A percentile compares a stretch with the other conserved stretches of the same genome.
These are phyloP conservation scores for Lycaena phlaeas DNA, from an alignment of 2,888 invertebrate species.

Conservation along the genomic window DNA sequence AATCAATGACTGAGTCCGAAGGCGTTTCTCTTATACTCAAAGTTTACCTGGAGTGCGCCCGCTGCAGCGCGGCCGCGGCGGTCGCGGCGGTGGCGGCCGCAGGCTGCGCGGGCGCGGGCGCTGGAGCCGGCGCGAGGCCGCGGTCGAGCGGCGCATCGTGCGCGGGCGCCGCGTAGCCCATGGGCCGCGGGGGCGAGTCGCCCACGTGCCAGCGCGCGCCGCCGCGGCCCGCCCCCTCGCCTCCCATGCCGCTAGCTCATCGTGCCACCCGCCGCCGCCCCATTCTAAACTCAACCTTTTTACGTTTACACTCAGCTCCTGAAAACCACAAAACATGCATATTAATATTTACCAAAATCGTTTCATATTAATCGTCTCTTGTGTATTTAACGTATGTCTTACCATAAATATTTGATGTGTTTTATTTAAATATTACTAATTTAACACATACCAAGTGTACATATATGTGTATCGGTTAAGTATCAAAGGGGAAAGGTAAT, in stretches of 20 bases:
- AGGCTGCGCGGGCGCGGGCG: conserved; percentile 51
- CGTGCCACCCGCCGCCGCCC: conserved; percentile 49
- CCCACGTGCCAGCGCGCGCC: conserved; percentile 76
- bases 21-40: too few relatives aligned
- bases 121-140: conserved; percentile 47
- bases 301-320: not conserved
- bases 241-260: conserved; percentile 72
- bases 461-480: not conserved
- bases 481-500: conserved; percentile 3
- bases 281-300: conserved; percentile 20
- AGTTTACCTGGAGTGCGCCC: conserved; percentile 79
- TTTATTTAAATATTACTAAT: too few relatives aligned
- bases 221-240: conserved; percentile 77
- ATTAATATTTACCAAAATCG: too few relatives aligned
- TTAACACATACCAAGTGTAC: too few relatives aligned
- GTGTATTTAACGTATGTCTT: too few relatives aligned
- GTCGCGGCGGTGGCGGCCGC: conserved; percentile 29
- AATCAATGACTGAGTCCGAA: too few relatives aligned
- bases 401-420: too few relatives aligned
- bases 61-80: conserved; percentile 70
- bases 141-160: conserved; percentile 55
- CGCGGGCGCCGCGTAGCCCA: conserved; percentile 72
- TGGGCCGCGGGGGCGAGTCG: conserved; percentile 74
- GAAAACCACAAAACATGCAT: not conserved
- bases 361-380: too few relatives aligned